Evolutionary conservation across 1,140 invertebrate species (phyloP).

Genomic region (Dendroctonus ponderosae): DNA sequence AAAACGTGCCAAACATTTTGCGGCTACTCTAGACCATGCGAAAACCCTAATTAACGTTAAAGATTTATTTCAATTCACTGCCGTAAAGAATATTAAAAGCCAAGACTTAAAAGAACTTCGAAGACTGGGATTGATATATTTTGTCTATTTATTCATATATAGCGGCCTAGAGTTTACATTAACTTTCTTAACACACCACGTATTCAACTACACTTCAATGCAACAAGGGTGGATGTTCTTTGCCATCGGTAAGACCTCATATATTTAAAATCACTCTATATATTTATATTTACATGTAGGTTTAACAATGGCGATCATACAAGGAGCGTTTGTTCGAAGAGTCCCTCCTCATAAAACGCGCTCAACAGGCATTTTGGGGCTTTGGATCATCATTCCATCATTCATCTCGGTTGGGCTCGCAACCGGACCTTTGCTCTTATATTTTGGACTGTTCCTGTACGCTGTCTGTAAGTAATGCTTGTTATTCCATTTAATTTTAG

Average conservation of each 20-base stretch:
- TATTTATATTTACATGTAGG: slow-evolving; percentile 46
- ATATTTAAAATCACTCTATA: slow-evolving; percentile 1
- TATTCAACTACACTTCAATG: slow-evolving; percentile 89
- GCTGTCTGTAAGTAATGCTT: slow-evolving; percentile 75
- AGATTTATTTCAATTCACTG: slow-evolving; percentile 61
- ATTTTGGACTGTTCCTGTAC: slow-evolving; percentile 82
- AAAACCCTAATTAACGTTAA: slow-evolving; percentile 64
- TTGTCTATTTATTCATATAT: slow-evolving; percentile 94
- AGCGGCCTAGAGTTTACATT: slow-evolving; percentile 97
- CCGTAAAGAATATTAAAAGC: slow-evolving; percentile 59
- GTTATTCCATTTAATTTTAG: slow-evolving; percentile 14
- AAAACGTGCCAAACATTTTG: slow-evolving; percentile 61
- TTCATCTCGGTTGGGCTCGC: slow-evolving; percentile 83
- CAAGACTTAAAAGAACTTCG: slow-evolving; percentile 66
- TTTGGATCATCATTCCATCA: slow-evolving; percentile 84
- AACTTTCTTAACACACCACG: slow-evolving; percentile 93
- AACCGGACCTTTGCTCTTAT: slow-evolving; percentile 58
- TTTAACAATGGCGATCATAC: slow-evolving; percentile 87
- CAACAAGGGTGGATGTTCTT: slow-evolving; percentile 98
- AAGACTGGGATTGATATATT: slow-evolving; percentile 83
- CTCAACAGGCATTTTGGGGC: slow-evolving; percentile 70
- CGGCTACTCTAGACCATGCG: slow-evolving; percentile 66
- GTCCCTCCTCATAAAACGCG: slow-evolving; percentile 76
- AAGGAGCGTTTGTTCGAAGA: slow-evolving; percentile 84
- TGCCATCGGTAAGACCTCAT: slow-evolving; percentile 69